These are phyloP conservation scores for Chymomyza caudatula DNA, from an alignment of 2,888 invertebrate genomes.

Conservation along the genomic window DNA sequence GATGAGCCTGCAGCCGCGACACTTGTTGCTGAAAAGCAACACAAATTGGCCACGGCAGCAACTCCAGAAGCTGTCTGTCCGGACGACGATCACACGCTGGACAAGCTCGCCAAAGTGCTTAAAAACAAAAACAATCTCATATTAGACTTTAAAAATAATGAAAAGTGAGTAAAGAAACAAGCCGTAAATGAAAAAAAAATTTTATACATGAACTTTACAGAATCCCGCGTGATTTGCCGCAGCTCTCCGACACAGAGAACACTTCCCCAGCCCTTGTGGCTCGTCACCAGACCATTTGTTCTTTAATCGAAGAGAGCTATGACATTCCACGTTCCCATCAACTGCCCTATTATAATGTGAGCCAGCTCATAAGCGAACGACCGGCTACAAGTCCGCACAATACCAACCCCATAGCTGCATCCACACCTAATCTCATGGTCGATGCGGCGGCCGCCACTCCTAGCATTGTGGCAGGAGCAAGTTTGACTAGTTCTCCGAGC, in stretches of 20 bases:
- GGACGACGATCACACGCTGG: conserved; percentile 49
- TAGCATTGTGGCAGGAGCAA: conserved; percentile 1
- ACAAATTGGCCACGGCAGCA: conserved; percentile 74
- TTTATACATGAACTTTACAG: conserved; percentile 38
- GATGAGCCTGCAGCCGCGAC: conserved; percentile 54
- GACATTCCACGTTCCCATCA: conserved; percentile 86
- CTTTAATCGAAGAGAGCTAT: conserved; percentile 81
- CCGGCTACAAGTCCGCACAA: conserved; percentile 68
- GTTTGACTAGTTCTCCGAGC: conserved; percentile 41
- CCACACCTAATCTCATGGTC: conserved; percentile 76
- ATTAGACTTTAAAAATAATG: conserved; percentile 77
- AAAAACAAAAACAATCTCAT: conserved; percentile 80
- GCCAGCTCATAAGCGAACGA: conserved; percentile 69
- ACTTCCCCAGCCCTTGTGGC: conserved; percentile 78
- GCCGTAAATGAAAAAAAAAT: too few species aligned
- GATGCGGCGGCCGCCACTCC: conserved; percentile 26
- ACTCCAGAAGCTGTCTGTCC: conserved; percentile 80
- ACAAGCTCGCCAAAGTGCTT: conserved; percentile 78
- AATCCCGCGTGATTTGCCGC: conserved; percentile 73
- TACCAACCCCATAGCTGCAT: conserved; percentile 73
- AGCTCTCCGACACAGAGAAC: conserved; percentile 78
- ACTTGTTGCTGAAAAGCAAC: conserved; percentile 21
- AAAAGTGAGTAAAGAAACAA: conserved; percentile 67
- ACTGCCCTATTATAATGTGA: conserved; percentile 77
- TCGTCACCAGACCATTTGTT: conserved; percentile 72